Base-by-base conservation (phyloP, 2,888 invertebrate species). In the Rugalucina vietnamica region DNA sequence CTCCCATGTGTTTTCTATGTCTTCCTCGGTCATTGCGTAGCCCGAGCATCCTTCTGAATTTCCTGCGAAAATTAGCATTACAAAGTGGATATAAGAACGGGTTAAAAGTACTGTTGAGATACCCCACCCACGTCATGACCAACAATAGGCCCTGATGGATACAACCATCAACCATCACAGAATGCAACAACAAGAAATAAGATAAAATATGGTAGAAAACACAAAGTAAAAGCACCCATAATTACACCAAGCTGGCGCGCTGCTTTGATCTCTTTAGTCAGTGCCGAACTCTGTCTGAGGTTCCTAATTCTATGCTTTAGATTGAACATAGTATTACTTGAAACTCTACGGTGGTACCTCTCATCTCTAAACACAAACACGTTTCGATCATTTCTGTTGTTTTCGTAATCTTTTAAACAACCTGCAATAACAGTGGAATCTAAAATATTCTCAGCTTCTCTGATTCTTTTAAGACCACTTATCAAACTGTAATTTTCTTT, bases 161-260 rank as follows among this genome's bases (percentile, higher is more conserved):
- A 89, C 96, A 96, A 76, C 94, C 93, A n/a, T n/a, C n/a, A n/a
- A n/a, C n/a, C n/a, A 70, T 94, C 93, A 90, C 96, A 96, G 82
- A 95, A 95, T 65, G 96, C 95, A 86, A 96, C 96, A 29, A 96
- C 96, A 76, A 96, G 94, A 91, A 96, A 96, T 8, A 96, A 93
- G 50, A 95, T 95, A 91, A 96, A 96, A 92, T 96, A 96, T n/a
- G 96, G 96, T 36, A 96, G 93, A 95, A 96, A 96, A 90, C 96
- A 96, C 76, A 96, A 91, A 1, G 96, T 95, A 90, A 96, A 96
- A 2, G 96, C 96, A 29, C 96, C 96, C 92, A 96, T 95, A 76
- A 96, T 96, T 21, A 96, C 96, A 0, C 96, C 96, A 8, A 96
- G 94, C 83, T 96, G 96, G 57, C 96, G 94, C 1, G 96, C 96